Evolutionary conservation across 2,113 vertebrate genomes (phyloP).

Genomic region (Mormoops blainvillei): DNA sequence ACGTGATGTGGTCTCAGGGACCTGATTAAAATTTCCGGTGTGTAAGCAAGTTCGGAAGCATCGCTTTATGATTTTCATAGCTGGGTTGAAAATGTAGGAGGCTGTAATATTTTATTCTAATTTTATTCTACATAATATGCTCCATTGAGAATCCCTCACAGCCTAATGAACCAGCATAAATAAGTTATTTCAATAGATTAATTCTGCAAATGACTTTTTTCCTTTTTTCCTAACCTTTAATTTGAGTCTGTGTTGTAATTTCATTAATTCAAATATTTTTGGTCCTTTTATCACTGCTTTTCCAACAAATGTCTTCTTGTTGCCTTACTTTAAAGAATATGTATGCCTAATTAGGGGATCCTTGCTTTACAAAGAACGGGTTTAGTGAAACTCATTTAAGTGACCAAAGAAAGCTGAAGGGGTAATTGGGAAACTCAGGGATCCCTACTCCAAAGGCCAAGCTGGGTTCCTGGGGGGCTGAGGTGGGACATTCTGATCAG

Average conservation of each 20-base stretch:
- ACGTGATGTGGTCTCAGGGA: not conserved
- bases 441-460: rapidly evolving
- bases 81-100: not conserved
- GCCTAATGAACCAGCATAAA: slow-evolving; percentile 45
- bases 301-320: not conserved
- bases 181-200: not conserved
- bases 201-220: not conserved
- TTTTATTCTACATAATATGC: slow-evolving; percentile 33
- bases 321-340: not conserved
- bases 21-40: not conserved
- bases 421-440: not conserved
- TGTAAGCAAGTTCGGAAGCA: not conserved
- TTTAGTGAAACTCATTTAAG: not conserved
- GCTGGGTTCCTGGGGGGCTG: not conserved
- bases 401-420: not conserved
- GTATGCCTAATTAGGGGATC: not conserved
- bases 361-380: not conserved
- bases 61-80: not conserved
- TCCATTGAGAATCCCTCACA: slow-evolving; percentile 36
- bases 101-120: slow-evolving; percentile 6
- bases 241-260: slow-evolving; percentile 48
- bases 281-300: slow-evolving; percentile 18
- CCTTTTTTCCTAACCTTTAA: not conserved
- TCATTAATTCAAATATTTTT: slow-evolving; percentile 25
- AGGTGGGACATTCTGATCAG: rapidly evolving